Conservation (phyloP, 2,888 invertebrate species). For the Bimastos eiseni region DNA sequence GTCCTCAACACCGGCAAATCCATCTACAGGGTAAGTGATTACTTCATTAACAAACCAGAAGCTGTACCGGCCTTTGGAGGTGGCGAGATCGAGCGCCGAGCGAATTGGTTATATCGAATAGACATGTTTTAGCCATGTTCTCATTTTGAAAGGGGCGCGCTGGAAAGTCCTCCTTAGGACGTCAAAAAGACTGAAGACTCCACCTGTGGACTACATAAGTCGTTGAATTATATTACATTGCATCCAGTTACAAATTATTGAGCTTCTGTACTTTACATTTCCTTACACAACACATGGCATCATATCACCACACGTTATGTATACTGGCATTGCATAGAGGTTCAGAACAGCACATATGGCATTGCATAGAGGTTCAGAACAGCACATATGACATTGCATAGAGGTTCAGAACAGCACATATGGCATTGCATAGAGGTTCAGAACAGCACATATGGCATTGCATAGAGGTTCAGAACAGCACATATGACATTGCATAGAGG, state of each 20-base stretch:
- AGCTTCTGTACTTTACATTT: neutral
- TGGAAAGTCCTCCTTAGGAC: too few relatives aligned
- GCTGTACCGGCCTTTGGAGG: too few relatives aligned
- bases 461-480: too few relatives aligned
- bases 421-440: neutral
- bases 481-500: neutral
- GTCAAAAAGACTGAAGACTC: too few relatives aligned
- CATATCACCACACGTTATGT: neutral
- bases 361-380: too few relatives aligned
- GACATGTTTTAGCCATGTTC: too few relatives aligned
- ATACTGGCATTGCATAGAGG: neutral
- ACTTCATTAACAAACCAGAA: neutral
- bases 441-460: neutral
- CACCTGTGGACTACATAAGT: too few relatives aligned
- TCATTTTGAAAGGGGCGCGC: too few relatives aligned
- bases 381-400: neutral
- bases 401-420: too few relatives aligned
- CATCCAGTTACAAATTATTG: neutral
- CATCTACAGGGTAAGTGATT: constrained; percentile 41
- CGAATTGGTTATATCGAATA: too few relatives aligned
- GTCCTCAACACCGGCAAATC: constrained; percentile 37
- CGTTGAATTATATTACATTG: neutral
- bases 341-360: too few relatives aligned
- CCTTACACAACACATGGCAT: neutral
- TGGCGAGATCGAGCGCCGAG: neutral